These are phyloP conservation scores for Strix aluco DNA, from an alignment of 2,113 vertebrate species.

Conservation along the genomic window DNA sequence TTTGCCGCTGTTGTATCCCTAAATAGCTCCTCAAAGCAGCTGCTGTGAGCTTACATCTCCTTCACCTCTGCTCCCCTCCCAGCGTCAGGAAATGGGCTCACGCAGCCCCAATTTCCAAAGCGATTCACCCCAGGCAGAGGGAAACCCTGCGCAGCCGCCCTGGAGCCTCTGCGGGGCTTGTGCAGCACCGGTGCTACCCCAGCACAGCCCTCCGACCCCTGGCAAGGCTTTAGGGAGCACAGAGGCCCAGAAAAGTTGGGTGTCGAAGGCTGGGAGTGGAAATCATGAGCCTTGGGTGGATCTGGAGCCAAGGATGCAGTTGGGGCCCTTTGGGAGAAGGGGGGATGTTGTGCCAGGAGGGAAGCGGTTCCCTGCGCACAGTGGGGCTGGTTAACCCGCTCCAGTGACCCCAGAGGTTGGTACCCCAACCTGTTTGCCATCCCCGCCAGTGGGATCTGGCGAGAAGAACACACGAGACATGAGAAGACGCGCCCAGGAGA, in stretches of 20 bases:
- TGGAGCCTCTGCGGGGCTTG: fast-evolving
- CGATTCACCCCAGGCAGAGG: not conserved
- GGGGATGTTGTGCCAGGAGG: not conserved
- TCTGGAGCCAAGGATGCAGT: not conserved
- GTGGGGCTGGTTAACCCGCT: fast-evolving
- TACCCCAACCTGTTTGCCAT: fast-evolving
- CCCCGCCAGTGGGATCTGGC: not conserved
- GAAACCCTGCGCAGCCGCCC: fast-evolving
- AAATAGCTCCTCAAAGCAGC: constrained; percentile 25
- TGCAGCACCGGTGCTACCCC: not conserved
- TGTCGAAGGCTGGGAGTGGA: not conserved
- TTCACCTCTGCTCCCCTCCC: not conserved
- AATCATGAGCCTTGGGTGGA: not conserved
- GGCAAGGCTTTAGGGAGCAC: not conserved
- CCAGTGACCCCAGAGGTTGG: not conserved
- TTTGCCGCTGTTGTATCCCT: not conserved
- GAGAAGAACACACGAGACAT: fast-evolving
- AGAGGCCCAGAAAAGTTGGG: not conserved
- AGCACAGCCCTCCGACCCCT: fast-evolving
- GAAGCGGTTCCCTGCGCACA: not conserved
- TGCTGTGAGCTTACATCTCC: not conserved
- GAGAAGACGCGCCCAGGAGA: not conserved
- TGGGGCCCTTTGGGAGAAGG: not conserved
- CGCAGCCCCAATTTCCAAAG: not conserved
- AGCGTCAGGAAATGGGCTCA: not conserved